A percentile compares a stretch with the other conserved stretches of the same genome.
These are phyloP conservation scores for Listrodromus nycthemerus DNA, from an alignment of 2,888 invertebrate species.

Conservation along the genomic window DNA sequence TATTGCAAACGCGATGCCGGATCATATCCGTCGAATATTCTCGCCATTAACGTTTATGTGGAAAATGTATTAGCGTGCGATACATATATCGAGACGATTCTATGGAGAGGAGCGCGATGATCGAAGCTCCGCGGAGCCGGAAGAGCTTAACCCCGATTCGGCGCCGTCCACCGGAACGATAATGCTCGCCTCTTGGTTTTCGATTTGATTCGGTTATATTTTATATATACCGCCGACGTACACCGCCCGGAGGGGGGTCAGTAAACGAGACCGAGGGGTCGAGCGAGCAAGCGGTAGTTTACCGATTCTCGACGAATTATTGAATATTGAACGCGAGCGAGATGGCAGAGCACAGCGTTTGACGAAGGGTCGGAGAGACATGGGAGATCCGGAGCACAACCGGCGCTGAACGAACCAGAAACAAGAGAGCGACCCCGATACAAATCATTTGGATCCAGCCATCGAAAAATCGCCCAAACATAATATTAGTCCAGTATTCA, in stretches of 20 bases:
- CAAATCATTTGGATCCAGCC: slow-evolving; percentile 11
- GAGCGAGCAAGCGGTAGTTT: slow-evolving; percentile 45
- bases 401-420: neutral
- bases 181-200: slow-evolving; percentile 74
- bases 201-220: slow-evolving; percentile 82
- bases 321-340: slow-evolving; percentile 57
- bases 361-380: slow-evolving; percentile 48
- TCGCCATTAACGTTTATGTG: slow-evolving; percentile 60
- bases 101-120: slow-evolving; percentile 41
- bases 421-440: slow-evolving; percentile 2
- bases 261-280: slow-evolving; percentile 63
- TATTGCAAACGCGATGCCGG: slow-evolving; percentile 52
- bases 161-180: slow-evolving; percentile 75
- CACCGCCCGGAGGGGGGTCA: slow-evolving; percentile 41
- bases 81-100: slow-evolving; percentile 32
- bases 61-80: slow-evolving; percentile 53
- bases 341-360: slow-evolving; percentile 21
- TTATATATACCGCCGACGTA: slow-evolving; percentile 73
- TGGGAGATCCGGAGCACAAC: neutral
- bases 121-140: slow-evolving; percentile 74
- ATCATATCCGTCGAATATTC: slow-evolving; percentile 23
- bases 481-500: slow-evolving; percentile 34
- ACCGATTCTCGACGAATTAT: slow-evolving; percentile 59
- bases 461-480: neutral
- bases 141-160: slow-evolving; percentile 83